Evolutionary conservation across 2,888 invertebrate genomes (phyloP).

Genomic region (Branchinecta sandiegonensis): DNA sequence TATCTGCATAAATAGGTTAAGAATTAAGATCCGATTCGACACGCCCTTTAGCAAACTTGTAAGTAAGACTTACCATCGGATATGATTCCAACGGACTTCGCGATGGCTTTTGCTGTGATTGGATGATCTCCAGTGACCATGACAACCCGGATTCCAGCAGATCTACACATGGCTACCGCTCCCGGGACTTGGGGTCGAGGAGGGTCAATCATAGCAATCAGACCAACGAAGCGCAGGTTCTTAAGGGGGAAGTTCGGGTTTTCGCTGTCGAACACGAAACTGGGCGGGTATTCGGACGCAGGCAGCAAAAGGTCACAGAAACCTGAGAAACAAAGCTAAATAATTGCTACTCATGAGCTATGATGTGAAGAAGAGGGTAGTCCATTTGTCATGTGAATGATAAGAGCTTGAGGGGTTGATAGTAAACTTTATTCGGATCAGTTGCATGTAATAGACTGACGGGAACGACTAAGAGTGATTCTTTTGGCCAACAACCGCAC

Average conservation of each 20-base stretch:
- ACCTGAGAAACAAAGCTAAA: constrained; percentile 35
- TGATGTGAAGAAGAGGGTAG: too few species aligned
- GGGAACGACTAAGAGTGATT: too few species aligned
- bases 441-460: too few species aligned
- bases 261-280: constrained; percentile 80
- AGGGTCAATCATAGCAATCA: constrained; percentile 98
- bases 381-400: too few species aligned
- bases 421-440: too few species aligned
- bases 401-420: too few species aligned
- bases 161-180: constrained; percentile 91
- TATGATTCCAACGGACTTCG: constrained; percentile 85
- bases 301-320: constrained; percentile 89
- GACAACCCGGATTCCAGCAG: constrained; percentile 73
- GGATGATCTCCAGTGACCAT: constrained; percentile 95
- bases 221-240: constrained; percentile 79
- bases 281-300: constrained; percentile 76
- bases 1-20: too few species aligned
- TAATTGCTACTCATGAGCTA: too few species aligned
- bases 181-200: constrained; percentile 96
- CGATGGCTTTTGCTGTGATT: constrained; percentile 88
- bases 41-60: too few species aligned
- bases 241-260: constrained; percentile 80
- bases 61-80: constrained; percentile 36
- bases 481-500: too few species aligned
- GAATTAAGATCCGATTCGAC: too few species aligned